Base-by-base conservation (phyloP, 1,140 invertebrate species). In the Drosophila funebris region DNA sequence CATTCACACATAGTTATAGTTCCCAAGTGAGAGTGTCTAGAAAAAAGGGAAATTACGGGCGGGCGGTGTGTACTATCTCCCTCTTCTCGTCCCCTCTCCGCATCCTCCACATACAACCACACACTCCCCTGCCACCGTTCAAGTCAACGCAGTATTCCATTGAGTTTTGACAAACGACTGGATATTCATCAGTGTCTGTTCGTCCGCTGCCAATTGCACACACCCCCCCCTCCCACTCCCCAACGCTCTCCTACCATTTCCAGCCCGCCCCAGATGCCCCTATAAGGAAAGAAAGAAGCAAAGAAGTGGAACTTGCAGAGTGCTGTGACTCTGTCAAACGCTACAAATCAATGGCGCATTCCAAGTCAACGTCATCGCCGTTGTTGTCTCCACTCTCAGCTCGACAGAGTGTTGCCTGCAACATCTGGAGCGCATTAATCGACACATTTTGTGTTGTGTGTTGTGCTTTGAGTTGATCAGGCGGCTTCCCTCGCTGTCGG, bases 401-500 rank as follows among this genome's bases (percentile, higher is more conserved):
- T n/a, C 29, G 39, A 44, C 68, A 44, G 80, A 64, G 67, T 62
- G 57, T 44, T 56, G 62, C 70, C 67, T 9, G 75, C 71, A 87
- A 83, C 82, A 87, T 87, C 82, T 87, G 82, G 82, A 87, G 82
- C 82, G 78, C 82, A 88, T 87, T 87, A 87, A 87, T 87, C 82
- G 82, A 87, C 82, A 85, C 82, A 87, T 85, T 87, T 82, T 50
- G 29, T 37, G 20, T 39, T 46, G 8, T 60, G 29, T 22, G 62
- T 29, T 37, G 27, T 54, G 78, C 16, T 82, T 61, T 46, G 79
- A 81, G 77, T 76, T 77, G 73, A 87, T 85, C 81, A 69, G 78
- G 58, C 74, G 62, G 56, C 48, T 53, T 27, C 46, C 20, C 39
- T 39, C 4, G 22, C 36, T 5, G n/a, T 13, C 37, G 16, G 7